Conservation (phyloP, 2,797 vertebrate genomes). For the Poeciliopsis infans region DNA sequence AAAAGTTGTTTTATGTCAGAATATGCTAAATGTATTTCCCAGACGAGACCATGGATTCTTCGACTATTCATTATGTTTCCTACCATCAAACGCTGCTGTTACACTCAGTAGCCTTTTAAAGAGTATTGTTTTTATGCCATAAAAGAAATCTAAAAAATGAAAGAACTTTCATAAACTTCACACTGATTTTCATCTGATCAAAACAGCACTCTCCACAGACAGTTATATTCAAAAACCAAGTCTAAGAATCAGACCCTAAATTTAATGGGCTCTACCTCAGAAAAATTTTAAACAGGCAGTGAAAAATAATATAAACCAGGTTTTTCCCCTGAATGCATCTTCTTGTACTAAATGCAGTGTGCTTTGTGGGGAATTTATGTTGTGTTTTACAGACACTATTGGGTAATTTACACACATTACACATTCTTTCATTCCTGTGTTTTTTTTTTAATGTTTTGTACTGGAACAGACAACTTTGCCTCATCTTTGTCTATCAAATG, state of each 20-base stretch:
- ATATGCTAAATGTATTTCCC: background rate
- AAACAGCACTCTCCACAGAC: background rate
- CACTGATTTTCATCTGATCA: background rate
- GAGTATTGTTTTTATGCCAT: background rate
- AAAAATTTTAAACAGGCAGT: background rate
- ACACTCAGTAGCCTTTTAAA: background rate
- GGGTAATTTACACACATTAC: background rate
- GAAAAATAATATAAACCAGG: background rate
- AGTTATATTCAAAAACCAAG: background rate
- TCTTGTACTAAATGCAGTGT: background rate
- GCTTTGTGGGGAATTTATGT: background rate
- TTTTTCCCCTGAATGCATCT: background rate
- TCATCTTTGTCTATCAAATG: background rate
- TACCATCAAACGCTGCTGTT: background rate
- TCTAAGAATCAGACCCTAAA: background rate
- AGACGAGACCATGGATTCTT: background rate
- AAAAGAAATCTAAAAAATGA: background rate
- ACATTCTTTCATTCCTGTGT: background rate
- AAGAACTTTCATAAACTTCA: background rate
- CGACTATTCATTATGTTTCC: background rate
- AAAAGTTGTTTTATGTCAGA: background rate
- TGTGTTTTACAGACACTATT: background rate
- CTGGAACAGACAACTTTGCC: background rate
- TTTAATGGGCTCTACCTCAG: background rate
- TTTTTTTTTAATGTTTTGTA: background rate